Evolutionary conservation across 2,113 vertebrate species (phyloP).

Genomic region (Hydrochoerus hydrochaeris): DNA sequence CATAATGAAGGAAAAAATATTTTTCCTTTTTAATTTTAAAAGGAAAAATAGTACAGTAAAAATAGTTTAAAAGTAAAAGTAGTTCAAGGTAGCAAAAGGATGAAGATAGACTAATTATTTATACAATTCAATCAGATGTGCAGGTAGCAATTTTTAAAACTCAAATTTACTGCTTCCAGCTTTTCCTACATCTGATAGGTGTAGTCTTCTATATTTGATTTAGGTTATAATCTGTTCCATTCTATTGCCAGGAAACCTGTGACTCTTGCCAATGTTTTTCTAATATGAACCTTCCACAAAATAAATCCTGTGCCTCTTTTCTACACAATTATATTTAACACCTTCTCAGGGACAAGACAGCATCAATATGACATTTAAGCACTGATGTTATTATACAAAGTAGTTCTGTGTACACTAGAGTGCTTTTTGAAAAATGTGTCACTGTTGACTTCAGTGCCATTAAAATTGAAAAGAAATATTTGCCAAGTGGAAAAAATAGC

Average conservation of each 20-base stretch:
- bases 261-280: conserved; percentile 59
- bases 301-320: conserved; percentile 33
- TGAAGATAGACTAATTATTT: not conserved
- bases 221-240: conserved; percentile 26
- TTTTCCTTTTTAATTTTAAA: not conserved
- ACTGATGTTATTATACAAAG: conserved; percentile 7
- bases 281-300: conserved; percentile 56
- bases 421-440: conserved; percentile 55
- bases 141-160: not conserved
- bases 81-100: not conserved
- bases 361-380: conserved; percentile 1
- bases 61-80: not conserved
- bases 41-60: not conserved
- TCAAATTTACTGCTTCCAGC: conserved; percentile 33
- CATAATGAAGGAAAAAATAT: not conserved
- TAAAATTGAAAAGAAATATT: conserved; percentile 72
- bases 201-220: conserved; percentile 38
- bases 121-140: conserved; percentile 1
- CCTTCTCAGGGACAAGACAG: not conserved
- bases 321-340: conserved; percentile 47
- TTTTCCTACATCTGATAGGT: not conserved
- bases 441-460: conserved; percentile 47
- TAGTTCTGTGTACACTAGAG: conserved; percentile 17
- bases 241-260: conserved; percentile 62
- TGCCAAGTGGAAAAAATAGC: conserved; percentile 54